A percentile compares a stretch with the other conserved stretches of the same genome.
These are phyloP conservation scores for Spialia ferax DNA, from an alignment of 2,888 invertebrate species.

Conservation along the genomic window DNA sequence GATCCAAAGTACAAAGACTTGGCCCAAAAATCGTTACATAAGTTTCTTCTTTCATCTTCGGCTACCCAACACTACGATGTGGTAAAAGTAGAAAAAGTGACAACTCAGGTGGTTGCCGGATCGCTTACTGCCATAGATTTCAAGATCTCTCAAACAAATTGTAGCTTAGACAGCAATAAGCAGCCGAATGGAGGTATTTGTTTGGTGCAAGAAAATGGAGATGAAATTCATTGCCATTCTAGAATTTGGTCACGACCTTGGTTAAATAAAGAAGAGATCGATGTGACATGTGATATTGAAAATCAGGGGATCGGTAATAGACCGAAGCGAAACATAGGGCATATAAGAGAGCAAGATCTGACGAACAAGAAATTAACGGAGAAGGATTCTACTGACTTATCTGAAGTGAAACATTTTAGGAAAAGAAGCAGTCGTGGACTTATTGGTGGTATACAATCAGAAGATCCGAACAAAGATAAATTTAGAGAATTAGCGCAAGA, in stretches of 20 bases:
- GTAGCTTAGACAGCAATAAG: conserved; percentile 44
- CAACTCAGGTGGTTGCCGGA: conserved; percentile 56
- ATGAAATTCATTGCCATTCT: conserved; percentile 67
- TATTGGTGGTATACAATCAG: conserved; percentile 7
- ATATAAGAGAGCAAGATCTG: not conserved
- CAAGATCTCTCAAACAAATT: conserved; percentile 53
- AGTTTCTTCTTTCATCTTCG: conserved; percentile 53
- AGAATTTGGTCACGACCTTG: conserved; percentile 83
- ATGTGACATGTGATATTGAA: conserved; percentile 61
- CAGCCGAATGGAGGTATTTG: conserved; percentile 46
- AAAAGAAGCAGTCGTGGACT: not conserved
- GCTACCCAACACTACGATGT: conserved; percentile 50
- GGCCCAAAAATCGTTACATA: conserved; percentile 57
- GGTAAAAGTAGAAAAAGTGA: conserved; percentile 57
- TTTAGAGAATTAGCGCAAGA: conserved; percentile 57
- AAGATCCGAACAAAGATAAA: conserved; percentile 49
- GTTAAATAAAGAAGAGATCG: conserved; percentile 67
- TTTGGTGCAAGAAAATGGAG: conserved; percentile 43
- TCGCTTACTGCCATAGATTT: conserved; percentile 57
- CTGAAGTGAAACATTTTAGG: not conserved
- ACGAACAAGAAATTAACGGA: conserved; percentile 10
- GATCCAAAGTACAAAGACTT: conserved; percentile 53
- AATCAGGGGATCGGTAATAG: conserved; percentile 16
- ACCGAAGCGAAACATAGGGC: not conserved
- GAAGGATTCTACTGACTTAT: too few species aligned